phyloP scores from a whole-genome alignment of 2,113 vertebrate genomes.

The Turnix velox region DNA sequence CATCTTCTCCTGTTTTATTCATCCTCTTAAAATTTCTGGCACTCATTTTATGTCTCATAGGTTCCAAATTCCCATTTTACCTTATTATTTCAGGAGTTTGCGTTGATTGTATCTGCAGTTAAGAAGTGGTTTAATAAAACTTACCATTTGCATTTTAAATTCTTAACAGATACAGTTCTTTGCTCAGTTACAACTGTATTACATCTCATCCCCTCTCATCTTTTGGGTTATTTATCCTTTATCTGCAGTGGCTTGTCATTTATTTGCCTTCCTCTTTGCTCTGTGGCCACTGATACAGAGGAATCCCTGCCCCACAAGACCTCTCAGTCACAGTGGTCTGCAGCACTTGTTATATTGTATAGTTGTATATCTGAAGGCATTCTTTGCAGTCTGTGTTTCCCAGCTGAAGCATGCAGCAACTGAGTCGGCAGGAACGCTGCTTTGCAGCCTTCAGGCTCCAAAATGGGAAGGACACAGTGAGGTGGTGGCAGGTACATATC shows the following conservation, averaged over 20 bases:
- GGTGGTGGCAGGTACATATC: background rate
- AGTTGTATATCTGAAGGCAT: background rate
- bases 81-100: constrained; percentile 4
- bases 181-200: background rate
- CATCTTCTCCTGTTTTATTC: background rate
- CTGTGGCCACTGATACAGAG: fast-evolving
- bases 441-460: background rate
- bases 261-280: background rate
- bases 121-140: background rate
- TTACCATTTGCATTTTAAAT: background rate
- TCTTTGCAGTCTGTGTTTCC: fast-evolving
- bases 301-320: background rate
- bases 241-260: background rate
- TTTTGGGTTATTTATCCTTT: background rate
- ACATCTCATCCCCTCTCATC: background rate
- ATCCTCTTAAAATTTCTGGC: constrained; percentile 1
- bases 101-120: background rate
- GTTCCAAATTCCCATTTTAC: constrained; percentile 20
- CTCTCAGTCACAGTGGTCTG: fast-evolving
- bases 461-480: fast-evolving
- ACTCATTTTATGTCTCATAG: background rate
- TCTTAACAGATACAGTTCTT: background rate
- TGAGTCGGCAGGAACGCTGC: background rate
- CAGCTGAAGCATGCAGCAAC: background rate
- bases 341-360: background rate